Percentiles rank a stretch among this genome's conserved stretches.
Conservation (phyloP, 2,113 vertebrate species). For the Salvelinus namaycush region DNA sequence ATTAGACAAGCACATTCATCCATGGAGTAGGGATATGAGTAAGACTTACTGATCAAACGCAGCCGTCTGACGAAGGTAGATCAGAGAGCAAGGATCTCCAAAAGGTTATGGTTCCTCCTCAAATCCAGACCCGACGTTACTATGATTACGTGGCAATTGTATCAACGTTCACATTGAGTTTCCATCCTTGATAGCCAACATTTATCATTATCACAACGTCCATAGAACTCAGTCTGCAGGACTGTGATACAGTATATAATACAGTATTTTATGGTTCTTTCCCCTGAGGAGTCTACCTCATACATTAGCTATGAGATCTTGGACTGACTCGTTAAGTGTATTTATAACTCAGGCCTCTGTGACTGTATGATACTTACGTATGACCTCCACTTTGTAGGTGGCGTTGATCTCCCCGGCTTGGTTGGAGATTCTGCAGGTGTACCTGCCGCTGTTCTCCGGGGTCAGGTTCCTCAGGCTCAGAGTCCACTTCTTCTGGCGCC, state of each 20-base stretch:
- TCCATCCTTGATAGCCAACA: neutral
- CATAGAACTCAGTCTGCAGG: no score
- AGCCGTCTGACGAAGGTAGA: constrained; percentile 31
- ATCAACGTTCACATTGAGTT: constrained; percentile 19
- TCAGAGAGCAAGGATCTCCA: constrained; percentile 33
- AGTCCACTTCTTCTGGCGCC: constrained; percentile 94
- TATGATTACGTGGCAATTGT: neutral
- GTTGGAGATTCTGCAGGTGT: constrained; percentile 95
- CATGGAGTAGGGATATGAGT: constrained; percentile 45
- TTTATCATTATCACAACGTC: no score
- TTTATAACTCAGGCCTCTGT: constrained; percentile 40
- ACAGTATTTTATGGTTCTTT: no score
- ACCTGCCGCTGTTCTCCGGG: constrained; percentile 92
- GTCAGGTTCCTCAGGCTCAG: constrained; percentile 90
- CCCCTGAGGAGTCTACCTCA: no score
- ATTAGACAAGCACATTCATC: constrained; percentile 64
- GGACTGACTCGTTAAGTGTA: neutral
- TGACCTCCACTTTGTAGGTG: constrained; percentile 97
- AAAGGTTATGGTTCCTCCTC: constrained; percentile 33
- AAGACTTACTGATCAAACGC: constrained; percentile 47
- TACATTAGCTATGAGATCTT: constrained; percentile 1
- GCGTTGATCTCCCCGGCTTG: constrained; percentile 93
- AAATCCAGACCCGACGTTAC: constrained; percentile 2
- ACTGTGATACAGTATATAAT: no score
- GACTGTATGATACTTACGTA: constrained; percentile 85